phyloP scores from a whole-genome alignment of 2,797 vertebrate species.

The Poecilia gillii region DNA sequence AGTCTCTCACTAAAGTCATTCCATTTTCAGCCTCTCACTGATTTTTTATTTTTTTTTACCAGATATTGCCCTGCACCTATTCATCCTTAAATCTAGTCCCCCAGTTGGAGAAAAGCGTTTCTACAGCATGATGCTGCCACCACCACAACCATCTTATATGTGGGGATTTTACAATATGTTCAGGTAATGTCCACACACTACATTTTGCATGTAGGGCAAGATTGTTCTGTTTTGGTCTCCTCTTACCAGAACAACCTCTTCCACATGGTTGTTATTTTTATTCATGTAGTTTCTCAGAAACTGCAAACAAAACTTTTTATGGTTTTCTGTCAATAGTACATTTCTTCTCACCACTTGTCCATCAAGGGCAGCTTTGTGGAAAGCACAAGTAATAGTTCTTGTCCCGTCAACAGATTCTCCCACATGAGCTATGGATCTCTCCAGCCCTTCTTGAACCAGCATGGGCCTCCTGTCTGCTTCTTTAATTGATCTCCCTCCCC shows the following conservation, averaged over 20 bases:
- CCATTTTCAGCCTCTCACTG: neutral
- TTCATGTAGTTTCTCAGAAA: neutral
- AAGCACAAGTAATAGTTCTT: neutral
- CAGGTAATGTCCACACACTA: neutral
- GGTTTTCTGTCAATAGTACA: neutral
- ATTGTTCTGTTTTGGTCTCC: neutral
- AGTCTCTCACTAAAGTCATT: neutral
- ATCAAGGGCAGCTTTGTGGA: neutral
- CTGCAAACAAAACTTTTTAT: neutral
- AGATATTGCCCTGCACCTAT: neutral
- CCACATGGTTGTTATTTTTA: neutral
- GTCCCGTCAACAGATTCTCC: neutral
- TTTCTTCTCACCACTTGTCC: neutral
- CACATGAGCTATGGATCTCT: neutral
- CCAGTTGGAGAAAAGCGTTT: neutral
- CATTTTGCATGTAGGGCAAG: neutral
- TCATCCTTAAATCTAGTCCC: neutral
- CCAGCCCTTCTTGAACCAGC: neutral
- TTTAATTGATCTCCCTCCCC: neutral
- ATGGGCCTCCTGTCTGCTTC: neutral
- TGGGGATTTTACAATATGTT: neutral
- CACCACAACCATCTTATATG: neutral
- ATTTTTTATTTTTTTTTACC: neutral
- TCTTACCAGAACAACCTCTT: neutral
- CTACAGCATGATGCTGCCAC: neutral